Evolutionary conservation across 2,888 invertebrate species (phyloP).

Genomic region (Phortica magna): DNA sequence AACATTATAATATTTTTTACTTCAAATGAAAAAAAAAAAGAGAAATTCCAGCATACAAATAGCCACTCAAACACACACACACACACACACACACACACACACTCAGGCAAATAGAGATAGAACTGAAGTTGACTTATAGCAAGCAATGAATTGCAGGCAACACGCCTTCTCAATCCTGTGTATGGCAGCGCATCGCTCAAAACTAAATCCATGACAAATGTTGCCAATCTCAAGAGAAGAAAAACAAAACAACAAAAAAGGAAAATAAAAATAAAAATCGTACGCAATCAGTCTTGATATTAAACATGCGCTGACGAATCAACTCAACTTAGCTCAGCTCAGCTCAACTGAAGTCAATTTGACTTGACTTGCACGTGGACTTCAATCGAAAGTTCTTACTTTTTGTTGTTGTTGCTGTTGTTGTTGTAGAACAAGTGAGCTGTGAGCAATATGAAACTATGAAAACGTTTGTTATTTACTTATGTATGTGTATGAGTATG

Average conservation of each 20-base stretch:
- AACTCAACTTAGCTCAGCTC: not conserved
- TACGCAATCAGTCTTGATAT: not conserved
- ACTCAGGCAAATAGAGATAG: not conserved
- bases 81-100: not conserved
- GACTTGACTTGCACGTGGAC: not conserved
- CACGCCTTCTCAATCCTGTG: not conserved
- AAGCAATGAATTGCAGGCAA: not conserved
- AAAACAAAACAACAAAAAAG: not conserved
- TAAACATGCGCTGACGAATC: not conserved
- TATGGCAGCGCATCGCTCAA: not conserved
- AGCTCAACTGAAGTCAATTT: not conserved
- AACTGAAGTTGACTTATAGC: not conserved
- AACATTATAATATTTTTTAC: too few relatives aligned
- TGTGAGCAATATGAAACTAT: not conserved
- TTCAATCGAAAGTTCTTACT: not conserved
- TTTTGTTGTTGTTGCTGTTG: not conserved
- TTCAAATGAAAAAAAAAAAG: too few relatives aligned
- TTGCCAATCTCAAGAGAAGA: conserved; percentile 11
- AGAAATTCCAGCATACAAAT: too few relatives aligned
- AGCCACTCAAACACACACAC: not conserved
- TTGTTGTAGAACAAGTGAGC: not conserved
- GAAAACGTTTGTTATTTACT: too few relatives aligned
- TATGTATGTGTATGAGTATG: too few relatives aligned
- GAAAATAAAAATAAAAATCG: not conserved
- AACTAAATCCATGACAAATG: conserved; percentile 20